These are phyloP conservation scores for Diplodus puntazzo DNA, from an alignment of 2,797 vertebrate species.

Conservation along the genomic window DNA sequence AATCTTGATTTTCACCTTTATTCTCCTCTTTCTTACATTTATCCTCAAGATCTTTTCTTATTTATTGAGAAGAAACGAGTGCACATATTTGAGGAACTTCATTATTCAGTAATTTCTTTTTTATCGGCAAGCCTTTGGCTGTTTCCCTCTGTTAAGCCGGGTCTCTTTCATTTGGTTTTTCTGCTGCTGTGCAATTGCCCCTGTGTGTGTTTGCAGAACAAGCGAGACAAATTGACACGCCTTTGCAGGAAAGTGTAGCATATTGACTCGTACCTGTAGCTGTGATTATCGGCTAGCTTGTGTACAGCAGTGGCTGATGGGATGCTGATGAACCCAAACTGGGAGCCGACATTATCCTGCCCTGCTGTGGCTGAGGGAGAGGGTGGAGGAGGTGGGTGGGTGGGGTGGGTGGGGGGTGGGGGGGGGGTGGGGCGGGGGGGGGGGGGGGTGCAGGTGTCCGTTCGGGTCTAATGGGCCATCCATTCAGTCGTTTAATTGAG, in stretches of 20 bases:
- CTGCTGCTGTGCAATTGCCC: slow-evolving; percentile 29
- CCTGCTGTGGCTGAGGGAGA: slow-evolving; percentile 58
- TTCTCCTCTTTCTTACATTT: slow-evolving; percentile 27
- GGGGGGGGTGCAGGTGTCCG: slow-evolving; percentile 68
- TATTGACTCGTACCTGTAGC: slow-evolving; percentile 63
- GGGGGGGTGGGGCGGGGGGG: no score
- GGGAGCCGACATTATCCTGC: slow-evolving; percentile 73
- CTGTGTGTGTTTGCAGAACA: slow-evolving; percentile 40
- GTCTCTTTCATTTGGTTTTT: slow-evolving; percentile 40
- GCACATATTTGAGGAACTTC: slow-evolving; percentile 49
- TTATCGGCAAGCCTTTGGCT: slow-evolving; percentile 55
- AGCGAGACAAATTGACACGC: slow-evolving; percentile 61
- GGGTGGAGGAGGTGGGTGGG: not conserved
- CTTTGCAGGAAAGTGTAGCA: slow-evolving; percentile 64
- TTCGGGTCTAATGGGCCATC: slow-evolving; percentile 79
- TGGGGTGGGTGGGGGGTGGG: no score
- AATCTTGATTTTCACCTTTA: slow-evolving; percentile 37
- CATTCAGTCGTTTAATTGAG: slow-evolving; percentile 83
- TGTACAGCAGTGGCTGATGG: slow-evolving; percentile 66
- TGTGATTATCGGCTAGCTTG: slow-evolving; percentile 64
- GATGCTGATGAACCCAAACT: slow-evolving; percentile 75
- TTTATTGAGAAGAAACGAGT: slow-evolving; percentile 44
- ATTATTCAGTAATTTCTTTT: slow-evolving; percentile 50
- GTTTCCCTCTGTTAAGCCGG: slow-evolving; percentile 50
- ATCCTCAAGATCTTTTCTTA: slow-evolving; percentile 44